Base-by-base conservation (phyloP, 2,797 vertebrate genomes). In the Pitangus sulphuratus region DNA sequence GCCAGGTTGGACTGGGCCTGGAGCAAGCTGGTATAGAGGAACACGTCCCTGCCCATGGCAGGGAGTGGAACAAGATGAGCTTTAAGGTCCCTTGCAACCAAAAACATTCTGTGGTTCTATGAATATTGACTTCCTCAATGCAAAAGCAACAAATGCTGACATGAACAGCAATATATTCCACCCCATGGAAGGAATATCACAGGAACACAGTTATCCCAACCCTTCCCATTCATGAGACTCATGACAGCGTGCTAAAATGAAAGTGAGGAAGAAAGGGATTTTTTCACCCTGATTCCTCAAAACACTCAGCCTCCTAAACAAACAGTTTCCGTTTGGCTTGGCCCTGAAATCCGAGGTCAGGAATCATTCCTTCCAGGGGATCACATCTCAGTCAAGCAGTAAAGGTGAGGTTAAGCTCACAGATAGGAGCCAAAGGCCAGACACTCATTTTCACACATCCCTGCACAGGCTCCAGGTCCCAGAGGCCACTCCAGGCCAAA, bases 201-300 rank as follows among this genome's bases (percentile, higher is more conserved):
- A 28, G 26, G 25, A 66, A 54, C 10, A 20, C 0, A 0, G 26
- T 4, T 1, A 4, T 6, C 31, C 48, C 44, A 60, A 16, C 24
- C n/a, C 47, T 11, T 3, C 21, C 64, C 3, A 5, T 22, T 66
- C 45, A 54, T 0, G 2, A 64, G 61, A 35, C 8, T 26, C 37
- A 28, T 0, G 0, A 21, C 25, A 37, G 9, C 0, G 0, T 0
- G 0, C 4, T 28, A 44, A 57, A 69, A 28, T 0, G 3, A 51
- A 22, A 30, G 20, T 0, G 5, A 83, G 28, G 25, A 9, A n/a
- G 5, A 39, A 15, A 47, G 39, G 8, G 24, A 6, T 28, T 58
- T 21, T 69, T 77, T 65, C 44, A 11, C 37, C 53, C 37, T 0
- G 44, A 54, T 62, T 40, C 60, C 76, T 54, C 51, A 62, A 66